Base-by-base conservation (phyloP, 2,888 invertebrate genomes). In the Mesopsocus fuscifrons region DNA sequence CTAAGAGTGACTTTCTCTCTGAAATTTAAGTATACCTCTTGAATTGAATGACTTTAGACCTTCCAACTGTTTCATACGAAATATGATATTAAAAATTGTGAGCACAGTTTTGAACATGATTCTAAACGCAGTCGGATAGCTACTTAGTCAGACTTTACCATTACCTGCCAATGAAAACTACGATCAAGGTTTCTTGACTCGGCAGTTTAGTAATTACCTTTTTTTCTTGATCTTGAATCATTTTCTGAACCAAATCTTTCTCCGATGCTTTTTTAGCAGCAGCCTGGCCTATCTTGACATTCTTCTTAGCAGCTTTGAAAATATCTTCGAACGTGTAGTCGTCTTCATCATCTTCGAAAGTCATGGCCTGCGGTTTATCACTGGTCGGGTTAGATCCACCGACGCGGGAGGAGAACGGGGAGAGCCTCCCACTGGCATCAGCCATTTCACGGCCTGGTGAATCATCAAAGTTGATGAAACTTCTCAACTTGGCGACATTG, bases 261-360 rank as follows among this genome's bases (percentile, higher is more conserved):
- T 17, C 20, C 11, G 31, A n/a, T 17, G 4, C 66, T 31, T 69
- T 69, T 46, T 75, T 75, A 49, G 68, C 73, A 9, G 6, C 11
- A 11, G 26, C 26, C 6, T 6, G 8, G 8, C 8, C 6, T n/a
- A n/a, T n/a, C n/a, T n/a, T n/a, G 0, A 82, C 74, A 54, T 80
- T 82, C 52, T 74, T 72, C 1, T 74, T 75, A 0, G 77, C 82
- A 0, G 78, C 78, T 57, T 78, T 73, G 51, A 80, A 78, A 34
- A 82, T 79, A 57, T 85, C 85, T 50, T 83, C 82, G 48, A 78
- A 81, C n/a, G 76, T 72, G 52, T 85, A 85, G 54, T 84, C 83
- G 52, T 83, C 83, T 45, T 76, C 76, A 45, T 79, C 81, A 49
- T 72, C 68, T 42, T 71, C 74, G 1, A 49, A 46, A 13, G 49